A percentile compares a stretch with the other conserved stretches of the same genome.
phyloP scores from a whole-genome alignment of 2,113 vertebrate species.

The Bufo gargarizans region DNA sequence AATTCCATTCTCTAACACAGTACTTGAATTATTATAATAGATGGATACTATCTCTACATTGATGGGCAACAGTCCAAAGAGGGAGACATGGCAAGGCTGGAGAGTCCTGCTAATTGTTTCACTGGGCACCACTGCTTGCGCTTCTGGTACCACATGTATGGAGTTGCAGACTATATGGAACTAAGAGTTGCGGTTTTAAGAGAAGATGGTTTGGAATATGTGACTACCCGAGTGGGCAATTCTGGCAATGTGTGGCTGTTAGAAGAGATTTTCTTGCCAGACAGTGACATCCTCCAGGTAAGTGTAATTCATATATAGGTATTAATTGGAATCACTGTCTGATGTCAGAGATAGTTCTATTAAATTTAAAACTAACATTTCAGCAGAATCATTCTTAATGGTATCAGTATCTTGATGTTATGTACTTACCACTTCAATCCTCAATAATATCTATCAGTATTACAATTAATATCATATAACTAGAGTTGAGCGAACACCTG shows the following conservation, averaged over 20 bases:
- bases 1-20: neutral
- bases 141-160: constrained; percentile 86
- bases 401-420: too few relatives aligned
- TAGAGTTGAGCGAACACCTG: too few relatives aligned
- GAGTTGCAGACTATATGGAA: constrained; percentile 67
- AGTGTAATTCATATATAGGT: neutral
- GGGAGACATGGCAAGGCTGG: constrained; percentile 71
- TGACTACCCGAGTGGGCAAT: constrained; percentile 67
- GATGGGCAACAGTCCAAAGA: constrained; percentile 62
- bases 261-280: constrained; percentile 63
- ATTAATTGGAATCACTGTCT: too few relatives aligned
- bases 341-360: too few relatives aligned
- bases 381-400: too few relatives aligned
- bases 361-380: too few relatives aligned
- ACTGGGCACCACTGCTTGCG: constrained; percentile 73
- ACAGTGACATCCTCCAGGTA: constrained; percentile 69
- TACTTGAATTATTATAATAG: constrained; percentile 60
- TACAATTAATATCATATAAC: too few relatives aligned
- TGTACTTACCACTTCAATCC: too few relatives aligned
- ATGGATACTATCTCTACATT: constrained; percentile 80
- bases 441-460: too few relatives aligned
- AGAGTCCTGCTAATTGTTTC: constrained; percentile 69
- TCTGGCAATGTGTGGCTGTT: constrained; percentile 70
- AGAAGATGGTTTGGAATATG: constrained; percentile 50
- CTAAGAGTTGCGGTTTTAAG: constrained; percentile 71